Percentiles rank a stretch among this genome's conserved stretches.
These are phyloP conservation scores for Pseudoatta argentina DNA, from an alignment of 1,140 invertebrate genomes.

Conservation along the genomic window DNA sequence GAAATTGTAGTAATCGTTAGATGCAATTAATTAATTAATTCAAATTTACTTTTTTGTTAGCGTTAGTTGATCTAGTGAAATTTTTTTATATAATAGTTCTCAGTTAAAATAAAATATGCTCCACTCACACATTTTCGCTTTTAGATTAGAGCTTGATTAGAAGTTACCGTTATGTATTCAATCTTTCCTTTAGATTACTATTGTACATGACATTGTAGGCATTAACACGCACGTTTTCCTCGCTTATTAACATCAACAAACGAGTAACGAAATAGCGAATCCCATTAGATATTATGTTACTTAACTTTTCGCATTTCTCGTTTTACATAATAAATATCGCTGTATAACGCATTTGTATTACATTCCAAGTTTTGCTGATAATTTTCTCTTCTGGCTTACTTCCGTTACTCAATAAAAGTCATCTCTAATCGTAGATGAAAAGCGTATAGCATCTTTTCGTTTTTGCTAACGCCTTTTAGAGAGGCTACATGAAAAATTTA, in stretches of 20 bases:
- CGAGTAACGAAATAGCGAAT: constrained; percentile 3
- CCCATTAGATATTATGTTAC: constrained; percentile 14
- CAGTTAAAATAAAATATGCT: background rate
- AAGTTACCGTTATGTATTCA: constrained; percentile 13
- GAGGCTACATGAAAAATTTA: constrained; percentile 52
- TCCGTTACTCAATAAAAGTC: constrained; percentile 10
- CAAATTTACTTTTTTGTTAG: background rate
- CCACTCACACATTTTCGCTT: background rate
- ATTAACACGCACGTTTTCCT: constrained; percentile 42
- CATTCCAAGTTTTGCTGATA: constrained; percentile 9
- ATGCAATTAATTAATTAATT: background rate
- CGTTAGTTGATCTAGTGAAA: background rate
- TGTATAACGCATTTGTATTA: background rate
- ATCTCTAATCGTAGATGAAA: background rate
- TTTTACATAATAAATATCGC: constrained; percentile 30
- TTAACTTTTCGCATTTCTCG: constrained; percentile 35
- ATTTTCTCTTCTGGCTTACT: constrained; percentile 4
- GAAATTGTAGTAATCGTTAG: background rate
- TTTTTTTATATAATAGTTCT: background rate
- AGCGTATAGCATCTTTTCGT: background rate
- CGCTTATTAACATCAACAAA: constrained; percentile 39
- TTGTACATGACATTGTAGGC: constrained; percentile 23
- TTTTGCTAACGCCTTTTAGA: constrained; percentile 25
- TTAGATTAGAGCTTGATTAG: background rate
- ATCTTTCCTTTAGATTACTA: constrained; percentile 28